These are phyloP conservation scores for Cloeon dipterum DNA, from an alignment of 2,888 invertebrate genomes.

Conservation along the genomic window DNA sequence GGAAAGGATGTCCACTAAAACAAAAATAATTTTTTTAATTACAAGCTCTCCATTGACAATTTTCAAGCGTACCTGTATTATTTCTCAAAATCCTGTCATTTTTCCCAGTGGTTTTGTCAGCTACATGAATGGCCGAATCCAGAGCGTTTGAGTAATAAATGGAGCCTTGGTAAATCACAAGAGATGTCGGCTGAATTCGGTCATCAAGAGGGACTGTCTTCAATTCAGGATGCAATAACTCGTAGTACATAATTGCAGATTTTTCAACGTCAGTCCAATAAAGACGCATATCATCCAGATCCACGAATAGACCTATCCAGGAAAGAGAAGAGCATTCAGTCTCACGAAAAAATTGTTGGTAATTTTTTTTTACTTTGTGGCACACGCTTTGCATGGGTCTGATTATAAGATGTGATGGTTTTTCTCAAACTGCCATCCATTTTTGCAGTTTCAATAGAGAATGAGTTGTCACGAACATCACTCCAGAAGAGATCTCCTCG, in stretches of 20 bases:
- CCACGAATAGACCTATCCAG: conserved; percentile 32
- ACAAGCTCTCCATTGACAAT: too few relatives aligned
- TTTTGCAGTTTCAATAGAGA: conserved; percentile 31
- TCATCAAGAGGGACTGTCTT: conserved; percentile 11
- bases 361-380: conserved; percentile 9
- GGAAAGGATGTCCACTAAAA: conserved; percentile 32
- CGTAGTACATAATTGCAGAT: conserved; percentile 34
- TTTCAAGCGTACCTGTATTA: conserved; percentile 27
- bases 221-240: conserved; percentile 19
- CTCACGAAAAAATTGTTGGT: too few relatives aligned
- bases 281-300: conserved; percentile 30
- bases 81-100: conserved; percentile 27
- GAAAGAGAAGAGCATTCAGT: too few relatives aligned
- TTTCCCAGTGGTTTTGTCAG: conserved; percentile 30
- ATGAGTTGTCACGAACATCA: conserved; percentile 18
- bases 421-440: conserved; percentile 36
- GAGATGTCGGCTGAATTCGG: conserved; percentile 30
- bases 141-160: conserved; percentile 46
- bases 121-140: conserved; percentile 32
- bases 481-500: conserved; percentile 32
- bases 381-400: conserved; percentile 8
- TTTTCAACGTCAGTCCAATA: conserved; percentile 45
- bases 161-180: conserved; percentile 36
- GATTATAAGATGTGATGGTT: conserved; percentile 12
- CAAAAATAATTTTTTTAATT: too few relatives aligned